Conservation (phyloP, 2,113 vertebrate genomes). For the Guaruba guarouba region DNA sequence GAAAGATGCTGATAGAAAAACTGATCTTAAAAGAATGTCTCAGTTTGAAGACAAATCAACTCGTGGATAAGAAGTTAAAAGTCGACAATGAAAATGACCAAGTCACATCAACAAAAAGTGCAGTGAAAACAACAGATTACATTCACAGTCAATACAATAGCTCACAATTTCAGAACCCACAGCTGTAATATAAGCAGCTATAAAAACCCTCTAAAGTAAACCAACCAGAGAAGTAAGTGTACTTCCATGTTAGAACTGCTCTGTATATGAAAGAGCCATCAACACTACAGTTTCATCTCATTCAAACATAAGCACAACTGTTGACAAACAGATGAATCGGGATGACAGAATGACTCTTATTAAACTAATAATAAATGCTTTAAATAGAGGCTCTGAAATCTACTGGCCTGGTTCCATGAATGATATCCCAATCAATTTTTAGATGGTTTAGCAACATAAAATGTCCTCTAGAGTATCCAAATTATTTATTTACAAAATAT, state of each 20-base stretch:
- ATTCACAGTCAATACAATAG: background rate
- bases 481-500: constrained; percentile 49
- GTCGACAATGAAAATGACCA: background rate
- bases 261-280: constrained; percentile 27
- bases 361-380: constrained; percentile 62
- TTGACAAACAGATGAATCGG: constrained; percentile 55
- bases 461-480: constrained; percentile 56
- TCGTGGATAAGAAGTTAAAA: background rate
- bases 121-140: background rate
- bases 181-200: background rate
- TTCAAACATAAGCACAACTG: constrained; percentile 47
- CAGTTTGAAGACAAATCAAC: background rate
- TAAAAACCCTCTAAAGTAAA: background rate
- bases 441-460: constrained; percentile 54
- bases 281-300: constrained; percentile 28
- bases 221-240: constrained; percentile 11
- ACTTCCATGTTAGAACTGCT: constrained; percentile 46
- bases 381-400: constrained; percentile 65
- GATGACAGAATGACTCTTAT: constrained; percentile 51
- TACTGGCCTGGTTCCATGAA: constrained; percentile 44
- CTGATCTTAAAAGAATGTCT: background rate
- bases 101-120: background rate
- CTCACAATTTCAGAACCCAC: background rate
- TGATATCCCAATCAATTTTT: constrained; percentile 17
- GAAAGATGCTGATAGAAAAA: background rate